phyloP scores from a whole-genome alignment of 1,140 invertebrate species.

The Zaprionus capensis region DNA sequence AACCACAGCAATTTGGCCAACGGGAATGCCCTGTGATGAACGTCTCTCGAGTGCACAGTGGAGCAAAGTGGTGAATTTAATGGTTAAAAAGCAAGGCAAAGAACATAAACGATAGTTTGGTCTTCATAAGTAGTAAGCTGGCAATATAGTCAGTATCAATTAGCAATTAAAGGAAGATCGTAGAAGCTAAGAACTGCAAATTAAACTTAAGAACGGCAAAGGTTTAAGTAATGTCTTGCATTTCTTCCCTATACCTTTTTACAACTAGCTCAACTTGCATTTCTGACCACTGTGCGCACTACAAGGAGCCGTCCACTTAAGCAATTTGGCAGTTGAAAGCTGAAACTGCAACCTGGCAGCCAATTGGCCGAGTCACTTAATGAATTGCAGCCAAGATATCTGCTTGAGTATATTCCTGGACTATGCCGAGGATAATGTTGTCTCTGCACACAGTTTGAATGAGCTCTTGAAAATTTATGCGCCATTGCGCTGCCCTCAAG shows the following conservation, averaged over 20 bases:
- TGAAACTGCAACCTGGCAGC: constrained; percentile 42
- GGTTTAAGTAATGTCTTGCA: no score
- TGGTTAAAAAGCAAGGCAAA: no score
- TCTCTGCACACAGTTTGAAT: constrained; percentile 19
- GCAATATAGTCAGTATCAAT: no score
- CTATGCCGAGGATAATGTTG: constrained; percentile 40
- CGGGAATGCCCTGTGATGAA: constrained; percentile 12
- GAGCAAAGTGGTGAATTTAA: neutral
- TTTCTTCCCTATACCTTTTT: no score
- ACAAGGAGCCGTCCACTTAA: constrained; percentile 51
- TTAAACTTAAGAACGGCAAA: no score
- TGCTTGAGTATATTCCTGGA: constrained; percentile 24
- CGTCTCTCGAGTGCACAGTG: constrained; percentile 30
- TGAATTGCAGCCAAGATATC: constrained; percentile 61
- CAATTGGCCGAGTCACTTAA: constrained; percentile 74
- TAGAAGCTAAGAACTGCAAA: no score
- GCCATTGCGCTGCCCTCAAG: constrained; percentile 31
- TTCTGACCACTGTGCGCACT: neutral
- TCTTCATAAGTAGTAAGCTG: no score
- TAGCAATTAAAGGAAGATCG: no score
- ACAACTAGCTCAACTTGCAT: neutral
- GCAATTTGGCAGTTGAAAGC: constrained; percentile 41
- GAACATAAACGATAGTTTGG: no score
- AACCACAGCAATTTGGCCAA: constrained; percentile 42
- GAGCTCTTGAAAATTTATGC: constrained; percentile 19